These are phyloP conservation scores for Sinocyclocheilus grahami DNA, from an alignment of 2,113 vertebrate species.

Conservation along the genomic window DNA sequence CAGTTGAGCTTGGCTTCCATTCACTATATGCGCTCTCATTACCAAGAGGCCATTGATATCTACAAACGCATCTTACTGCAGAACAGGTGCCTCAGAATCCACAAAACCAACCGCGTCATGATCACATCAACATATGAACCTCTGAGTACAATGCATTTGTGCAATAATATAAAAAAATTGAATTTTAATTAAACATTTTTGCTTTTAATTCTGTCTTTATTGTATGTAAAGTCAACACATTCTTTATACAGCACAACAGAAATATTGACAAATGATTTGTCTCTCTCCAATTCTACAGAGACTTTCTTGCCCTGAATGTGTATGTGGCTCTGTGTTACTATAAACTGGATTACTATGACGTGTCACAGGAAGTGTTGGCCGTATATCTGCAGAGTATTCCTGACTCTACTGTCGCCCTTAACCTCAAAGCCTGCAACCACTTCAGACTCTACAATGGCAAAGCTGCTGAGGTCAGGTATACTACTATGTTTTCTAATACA, in stretches of 20 bases:
- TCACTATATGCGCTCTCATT: conserved; percentile 97
- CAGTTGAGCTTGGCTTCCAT: conserved; percentile 97
- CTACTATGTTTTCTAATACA: background rate
- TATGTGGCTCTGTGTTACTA: conserved; percentile 98
- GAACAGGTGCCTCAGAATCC: conserved; percentile 78
- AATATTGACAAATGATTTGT: background rate
- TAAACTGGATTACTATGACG: conserved; percentile 96
- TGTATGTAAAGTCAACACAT: background rate
- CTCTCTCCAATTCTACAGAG: conserved; percentile 71
- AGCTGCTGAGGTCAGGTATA: conserved; percentile 86
- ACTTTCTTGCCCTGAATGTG: conserved; percentile 93
- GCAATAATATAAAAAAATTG: background rate
- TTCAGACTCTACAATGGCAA: conserved; percentile 96
- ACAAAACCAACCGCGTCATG: background rate
- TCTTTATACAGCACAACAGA: background rate
- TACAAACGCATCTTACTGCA: conserved; percentile 93
- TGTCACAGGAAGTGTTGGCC: conserved; percentile 94
- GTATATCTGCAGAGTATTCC: conserved; percentile 95
- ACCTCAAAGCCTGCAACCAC: conserved; percentile 97
- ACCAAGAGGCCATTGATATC: conserved; percentile 97
- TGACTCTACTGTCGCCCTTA: conserved; percentile 95
- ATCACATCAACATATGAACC: background rate
- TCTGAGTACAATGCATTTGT: background rate
- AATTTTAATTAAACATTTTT: background rate
- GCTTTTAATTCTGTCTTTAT: background rate